Percentiles rank a stretch among this genome's conserved stretches.
Evolutionary conservation across 2,797 vertebrate species (phyloP).

Genomic region (Bradypus variegatus): DNA sequence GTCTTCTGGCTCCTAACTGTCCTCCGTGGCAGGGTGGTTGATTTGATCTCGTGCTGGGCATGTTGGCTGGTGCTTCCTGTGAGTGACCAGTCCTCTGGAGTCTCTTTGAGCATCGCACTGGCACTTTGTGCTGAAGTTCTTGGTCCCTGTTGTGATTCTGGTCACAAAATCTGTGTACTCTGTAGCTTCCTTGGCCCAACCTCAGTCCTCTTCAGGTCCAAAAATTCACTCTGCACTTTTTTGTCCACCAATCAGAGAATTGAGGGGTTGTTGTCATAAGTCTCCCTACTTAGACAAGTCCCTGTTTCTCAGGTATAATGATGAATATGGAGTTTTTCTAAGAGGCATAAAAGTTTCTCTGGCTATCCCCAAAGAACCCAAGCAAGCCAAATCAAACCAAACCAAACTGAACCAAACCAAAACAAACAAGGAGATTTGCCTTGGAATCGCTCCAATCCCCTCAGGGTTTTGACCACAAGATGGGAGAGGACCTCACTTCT

Average conservation of each 20-base stretch:
- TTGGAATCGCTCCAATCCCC: neutral
- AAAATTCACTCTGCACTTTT: neutral
- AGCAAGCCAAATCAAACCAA: neutral
- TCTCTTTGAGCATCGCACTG: neutral
- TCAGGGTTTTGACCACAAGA: neutral
- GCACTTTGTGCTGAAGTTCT: neutral
- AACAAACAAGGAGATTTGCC: neutral
- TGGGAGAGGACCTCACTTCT: neutral
- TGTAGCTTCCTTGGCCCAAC: neutral
- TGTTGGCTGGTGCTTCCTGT: neutral
- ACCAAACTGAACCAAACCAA: neutral
- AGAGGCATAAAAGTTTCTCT: neutral
- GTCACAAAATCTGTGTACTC: neutral
- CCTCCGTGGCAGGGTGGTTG: neutral
- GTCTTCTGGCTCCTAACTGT: neutral
- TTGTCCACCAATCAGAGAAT: neutral
- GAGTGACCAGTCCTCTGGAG: neutral
- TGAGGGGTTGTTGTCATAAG: neutral
- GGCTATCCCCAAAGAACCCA: neutral
- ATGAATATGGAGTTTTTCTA: neutral
- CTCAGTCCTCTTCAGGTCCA: neutral
- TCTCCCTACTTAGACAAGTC: neutral
- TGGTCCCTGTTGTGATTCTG: neutral
- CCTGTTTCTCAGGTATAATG: neutral
- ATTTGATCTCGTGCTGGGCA: neutral